Evolutionary conservation across 2,113 vertebrate species (phyloP).

Genomic region (Syngnathus floridae): DNA sequence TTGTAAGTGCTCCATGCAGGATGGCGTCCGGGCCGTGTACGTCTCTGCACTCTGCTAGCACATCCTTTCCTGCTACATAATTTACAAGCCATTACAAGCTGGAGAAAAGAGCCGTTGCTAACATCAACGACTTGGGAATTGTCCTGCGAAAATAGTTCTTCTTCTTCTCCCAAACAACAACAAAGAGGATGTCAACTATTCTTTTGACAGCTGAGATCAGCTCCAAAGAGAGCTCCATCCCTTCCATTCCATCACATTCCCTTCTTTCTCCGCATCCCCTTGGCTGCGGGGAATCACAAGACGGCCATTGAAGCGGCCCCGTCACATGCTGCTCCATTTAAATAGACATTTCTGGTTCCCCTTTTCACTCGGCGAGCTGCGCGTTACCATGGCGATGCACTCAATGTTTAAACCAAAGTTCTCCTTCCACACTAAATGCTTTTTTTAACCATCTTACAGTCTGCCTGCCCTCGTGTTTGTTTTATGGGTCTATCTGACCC

Average conservation of each 20-base stretch:
- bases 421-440: background rate
- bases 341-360: conserved; percentile 48
- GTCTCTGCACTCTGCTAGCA: conserved; percentile 8
- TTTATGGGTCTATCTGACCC: background rate
- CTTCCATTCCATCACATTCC: conserved; percentile 15
- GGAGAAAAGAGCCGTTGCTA: conserved; percentile 12
- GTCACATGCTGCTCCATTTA: conserved; percentile 59
- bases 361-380: conserved; percentile 46
- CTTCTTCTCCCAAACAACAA: background rate
- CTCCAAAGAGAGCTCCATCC: background rate
- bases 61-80: conserved; percentile 43
- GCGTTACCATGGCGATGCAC: conserved; percentile 35
- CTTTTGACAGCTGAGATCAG: background rate
- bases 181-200: background rate
- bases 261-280: conserved; percentile 14
- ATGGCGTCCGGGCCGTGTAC: conserved; percentile 13
- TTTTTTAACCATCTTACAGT: background rate
- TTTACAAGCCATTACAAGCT: conserved; percentile 46
- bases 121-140: background rate
- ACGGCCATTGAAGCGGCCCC: conserved; percentile 32
- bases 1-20: conserved; percentile 9
- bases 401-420: conserved; percentile 11
- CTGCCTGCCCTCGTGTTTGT: background rate
- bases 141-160: background rate
- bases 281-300: conserved; percentile 47